Conservation (phyloP, 2,888 invertebrate genomes). For the Tenthredo livida region DNA sequence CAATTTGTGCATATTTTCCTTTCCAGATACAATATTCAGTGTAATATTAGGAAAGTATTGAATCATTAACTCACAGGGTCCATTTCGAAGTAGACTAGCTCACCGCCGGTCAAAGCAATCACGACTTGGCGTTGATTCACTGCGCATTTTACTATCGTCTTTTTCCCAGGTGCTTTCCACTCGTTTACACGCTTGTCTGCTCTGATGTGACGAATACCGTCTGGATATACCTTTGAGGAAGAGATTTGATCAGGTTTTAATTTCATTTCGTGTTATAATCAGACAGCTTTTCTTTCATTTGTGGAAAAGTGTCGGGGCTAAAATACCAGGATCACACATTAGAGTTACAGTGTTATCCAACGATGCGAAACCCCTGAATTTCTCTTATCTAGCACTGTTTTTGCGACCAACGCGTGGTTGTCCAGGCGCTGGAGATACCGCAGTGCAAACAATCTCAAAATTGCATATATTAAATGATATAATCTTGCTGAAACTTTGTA, state of each 20-base stretch:
- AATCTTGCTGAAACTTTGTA: constrained; percentile 68
- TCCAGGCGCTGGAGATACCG: constrained; percentile 77
- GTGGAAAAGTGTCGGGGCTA: constrained; percentile 65
- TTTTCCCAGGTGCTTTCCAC: constrained; percentile 99
- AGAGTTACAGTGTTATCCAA: constrained; percentile 69
- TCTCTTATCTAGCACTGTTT: constrained; percentile 70
- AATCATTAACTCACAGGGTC: constrained; percentile 89
- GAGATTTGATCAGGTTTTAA: not conserved
- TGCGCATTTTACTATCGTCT: constrained; percentile 97
- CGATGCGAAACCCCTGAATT: constrained; percentile 72
- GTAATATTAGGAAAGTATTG: constrained; percentile 14
- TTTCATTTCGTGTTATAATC: not conserved
- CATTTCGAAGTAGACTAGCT: constrained; percentile 99
- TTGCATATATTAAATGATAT: not conserved
- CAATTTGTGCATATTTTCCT: constrained; percentile 67
- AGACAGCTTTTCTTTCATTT: not conserved
- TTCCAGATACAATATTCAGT: not conserved
- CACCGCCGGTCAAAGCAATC: constrained; percentile 97
- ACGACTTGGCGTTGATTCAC: constrained; percentile 99
- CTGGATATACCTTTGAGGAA: constrained; percentile 91
- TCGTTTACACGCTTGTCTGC: constrained; percentile 99
- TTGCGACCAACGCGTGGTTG: constrained; percentile 74
- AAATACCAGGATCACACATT: constrained; percentile 72
- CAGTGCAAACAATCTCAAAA: constrained; percentile 66
- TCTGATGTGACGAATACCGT: constrained; percentile 98